Evolutionary conservation across 1,140 invertebrate genomes (phyloP).

Genomic region (Aplysia californica): DNA sequence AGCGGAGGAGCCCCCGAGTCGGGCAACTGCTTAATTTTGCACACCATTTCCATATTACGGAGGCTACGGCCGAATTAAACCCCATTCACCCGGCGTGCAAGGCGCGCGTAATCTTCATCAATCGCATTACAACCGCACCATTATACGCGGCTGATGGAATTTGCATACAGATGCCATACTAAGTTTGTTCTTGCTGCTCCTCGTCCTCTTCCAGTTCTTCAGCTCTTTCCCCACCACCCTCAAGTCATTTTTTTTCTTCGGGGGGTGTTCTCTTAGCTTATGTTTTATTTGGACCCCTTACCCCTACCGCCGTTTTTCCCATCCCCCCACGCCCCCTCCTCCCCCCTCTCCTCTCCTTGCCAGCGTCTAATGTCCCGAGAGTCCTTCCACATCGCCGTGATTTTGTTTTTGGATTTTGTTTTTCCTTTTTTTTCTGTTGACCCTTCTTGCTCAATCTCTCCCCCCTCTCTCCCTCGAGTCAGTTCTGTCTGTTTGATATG

Average conservation of each 20-base stretch:
- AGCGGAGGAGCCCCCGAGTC: slow-evolving; percentile 28
- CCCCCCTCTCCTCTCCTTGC: background rate
- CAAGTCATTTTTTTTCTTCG: no score
- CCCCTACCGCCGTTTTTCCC: background rate
- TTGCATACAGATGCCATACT: slow-evolving; percentile 38
- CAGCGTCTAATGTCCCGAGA: no score
- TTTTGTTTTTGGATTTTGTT: no score
- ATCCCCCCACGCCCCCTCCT: background rate
- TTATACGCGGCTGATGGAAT: slow-evolving; percentile 36
- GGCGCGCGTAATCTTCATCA: slow-evolving; percentile 37
- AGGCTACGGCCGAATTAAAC: slow-evolving; percentile 29
- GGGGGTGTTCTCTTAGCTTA: no score
- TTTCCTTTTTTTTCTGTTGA: no score
- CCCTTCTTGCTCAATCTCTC: no score
- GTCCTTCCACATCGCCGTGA: no score
- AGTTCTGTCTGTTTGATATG: no score
- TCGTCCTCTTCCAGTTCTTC: background rate
- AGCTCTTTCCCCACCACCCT: background rate
- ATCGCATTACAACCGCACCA: slow-evolving; percentile 39
- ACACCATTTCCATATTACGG: slow-evolving; percentile 39
- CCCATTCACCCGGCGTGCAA: slow-evolving; percentile 34
- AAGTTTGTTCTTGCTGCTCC: slow-evolving; percentile 6
- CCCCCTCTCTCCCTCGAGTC: no score
- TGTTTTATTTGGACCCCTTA: no score
- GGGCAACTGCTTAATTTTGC: slow-evolving; percentile 41